Percentiles rank a stretch among this genome's conserved stretches.
These are phyloP conservation scores for Nyctereutes procyonoides DNA, from an alignment of 2,113 vertebrate genomes.

Conservation along the genomic window DNA sequence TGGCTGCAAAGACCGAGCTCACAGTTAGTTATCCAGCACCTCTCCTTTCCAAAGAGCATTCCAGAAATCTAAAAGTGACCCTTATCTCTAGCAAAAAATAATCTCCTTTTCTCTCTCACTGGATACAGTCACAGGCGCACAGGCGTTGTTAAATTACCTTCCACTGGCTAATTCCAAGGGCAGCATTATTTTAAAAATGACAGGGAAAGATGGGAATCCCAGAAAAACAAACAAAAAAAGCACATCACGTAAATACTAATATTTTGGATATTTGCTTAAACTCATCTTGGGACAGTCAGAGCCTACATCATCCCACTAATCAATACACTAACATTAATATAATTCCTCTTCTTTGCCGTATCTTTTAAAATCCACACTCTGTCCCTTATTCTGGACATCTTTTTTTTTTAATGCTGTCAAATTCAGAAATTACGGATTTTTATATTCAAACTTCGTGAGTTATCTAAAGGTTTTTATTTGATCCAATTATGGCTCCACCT, in stretches of 20 bases:
- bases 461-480: conserved; percentile 41
- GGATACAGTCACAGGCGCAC: conserved; percentile 76
- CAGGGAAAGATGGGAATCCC: conserved; percentile 82
- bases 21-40: neutral
- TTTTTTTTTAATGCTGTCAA: neutral
- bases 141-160: conserved; percentile 82
- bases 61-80: conserved; percentile 64
- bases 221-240: conserved; percentile 80
- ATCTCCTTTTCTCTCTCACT: conserved; percentile 67
- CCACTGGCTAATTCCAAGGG: conserved; percentile 54
- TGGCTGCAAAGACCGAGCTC: neutral
- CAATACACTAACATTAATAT: neutral
- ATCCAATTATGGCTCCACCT: conserved; percentile 29
- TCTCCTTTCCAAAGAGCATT: conserved; percentile 67
- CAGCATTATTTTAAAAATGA: conserved; percentile 69
- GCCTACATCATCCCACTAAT: conserved; percentile 78
- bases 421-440: neutral
- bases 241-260: conserved; percentile 76
- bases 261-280: conserved; percentile 81
- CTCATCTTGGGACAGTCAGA: conserved; percentile 73
- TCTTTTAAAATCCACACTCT: neutral
- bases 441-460: neutral
- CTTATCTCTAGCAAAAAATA: conserved; percentile 78
- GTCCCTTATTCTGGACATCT: neutral
- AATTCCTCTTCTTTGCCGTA: neutral